Percentiles rank a stretch among this genome's conserved stretches.
Evolutionary conservation across 1,140 invertebrate species (phyloP).

Genomic region (Diuraphis noxia): DNA sequence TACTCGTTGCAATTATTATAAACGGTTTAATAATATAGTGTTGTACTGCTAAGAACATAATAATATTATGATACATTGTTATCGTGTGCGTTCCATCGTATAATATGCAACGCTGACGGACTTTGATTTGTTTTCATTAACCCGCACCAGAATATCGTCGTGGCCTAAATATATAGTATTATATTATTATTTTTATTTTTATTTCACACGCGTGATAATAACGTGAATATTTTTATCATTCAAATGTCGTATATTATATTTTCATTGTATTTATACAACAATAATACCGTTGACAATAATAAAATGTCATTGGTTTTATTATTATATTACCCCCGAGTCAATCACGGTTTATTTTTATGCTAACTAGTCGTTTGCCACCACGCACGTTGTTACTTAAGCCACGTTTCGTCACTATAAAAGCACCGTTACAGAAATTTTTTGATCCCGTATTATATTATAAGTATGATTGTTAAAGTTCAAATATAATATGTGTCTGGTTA

Average conservation of each 20-base stretch:
- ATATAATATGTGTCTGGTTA: too few relatives aligned
- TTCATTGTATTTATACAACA: background rate
- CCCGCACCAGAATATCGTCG: background rate
- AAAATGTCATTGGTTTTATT: too few relatives aligned
- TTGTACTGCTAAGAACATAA: background rate
- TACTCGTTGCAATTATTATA: background rate
- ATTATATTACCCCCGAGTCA: too few relatives aligned
- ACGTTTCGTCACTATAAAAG: too few relatives aligned
- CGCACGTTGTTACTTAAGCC: too few relatives aligned
- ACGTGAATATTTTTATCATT: background rate
- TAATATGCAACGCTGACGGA: background rate
- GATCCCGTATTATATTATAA: too few relatives aligned
- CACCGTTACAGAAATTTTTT: too few relatives aligned
- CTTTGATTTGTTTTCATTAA: background rate
- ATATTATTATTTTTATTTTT: background rate
- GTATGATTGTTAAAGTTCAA: too few relatives aligned
- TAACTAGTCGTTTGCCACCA: too few relatives aligned
- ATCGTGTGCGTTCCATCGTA: background rate
- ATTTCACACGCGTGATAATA: background rate
- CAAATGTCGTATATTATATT: background rate
- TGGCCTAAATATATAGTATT: background rate
- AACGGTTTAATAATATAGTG: background rate
- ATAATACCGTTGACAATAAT: too few relatives aligned
- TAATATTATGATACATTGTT: background rate
- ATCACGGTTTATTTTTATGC: too few relatives aligned